Evolutionary conservation across 2,113 vertebrate genomes (phyloP).

Genomic region (Diadophis punctatus): DNA sequence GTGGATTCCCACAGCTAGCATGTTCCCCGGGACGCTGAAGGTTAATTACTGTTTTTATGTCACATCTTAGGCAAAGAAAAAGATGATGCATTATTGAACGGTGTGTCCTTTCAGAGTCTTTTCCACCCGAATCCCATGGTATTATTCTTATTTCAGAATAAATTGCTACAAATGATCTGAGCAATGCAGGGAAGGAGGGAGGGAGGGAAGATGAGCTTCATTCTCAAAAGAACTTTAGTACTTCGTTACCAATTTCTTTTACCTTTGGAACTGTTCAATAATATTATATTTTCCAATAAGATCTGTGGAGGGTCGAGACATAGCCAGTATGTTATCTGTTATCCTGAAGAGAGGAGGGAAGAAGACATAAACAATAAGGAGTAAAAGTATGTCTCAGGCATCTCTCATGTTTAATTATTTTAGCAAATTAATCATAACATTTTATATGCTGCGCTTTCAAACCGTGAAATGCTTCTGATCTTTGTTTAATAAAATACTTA

Average conservation of each 20-base stretch:
- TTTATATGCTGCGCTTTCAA: neutral
- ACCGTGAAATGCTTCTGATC: neutral
- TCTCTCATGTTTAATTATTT: neutral
- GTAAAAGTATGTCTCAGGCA: neutral
- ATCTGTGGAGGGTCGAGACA: constrained; percentile 95
- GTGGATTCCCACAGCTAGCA: constrained; percentile 88
- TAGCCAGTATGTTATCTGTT: constrained; percentile 91
- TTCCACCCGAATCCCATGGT: constrained; percentile 25
- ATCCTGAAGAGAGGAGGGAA: constrained; percentile 72
- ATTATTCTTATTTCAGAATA: constrained; percentile 43
- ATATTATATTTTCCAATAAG: constrained; percentile 88
- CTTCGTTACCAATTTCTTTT: constrained; percentile 19
- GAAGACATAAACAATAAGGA: constrained; percentile 16
- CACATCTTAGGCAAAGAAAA: constrained; percentile 74
- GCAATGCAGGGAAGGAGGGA: constrained; percentile 35
- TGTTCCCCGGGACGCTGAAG: constrained; percentile 95
- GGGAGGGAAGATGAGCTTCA: constrained; percentile 28
- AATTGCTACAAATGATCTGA: constrained; percentile 35
- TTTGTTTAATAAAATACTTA: neutral
- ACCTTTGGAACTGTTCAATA: constrained; percentile 91
- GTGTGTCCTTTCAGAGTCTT: constrained; percentile 29
- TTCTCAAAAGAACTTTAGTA: neutral
- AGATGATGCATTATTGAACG: constrained; percentile 28
- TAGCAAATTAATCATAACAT: constrained; percentile 16
- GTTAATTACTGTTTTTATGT: constrained; percentile 93